phyloP scores from a whole-genome alignment of 2,888 invertebrate genomes.

The Agrotis puta region DNA sequence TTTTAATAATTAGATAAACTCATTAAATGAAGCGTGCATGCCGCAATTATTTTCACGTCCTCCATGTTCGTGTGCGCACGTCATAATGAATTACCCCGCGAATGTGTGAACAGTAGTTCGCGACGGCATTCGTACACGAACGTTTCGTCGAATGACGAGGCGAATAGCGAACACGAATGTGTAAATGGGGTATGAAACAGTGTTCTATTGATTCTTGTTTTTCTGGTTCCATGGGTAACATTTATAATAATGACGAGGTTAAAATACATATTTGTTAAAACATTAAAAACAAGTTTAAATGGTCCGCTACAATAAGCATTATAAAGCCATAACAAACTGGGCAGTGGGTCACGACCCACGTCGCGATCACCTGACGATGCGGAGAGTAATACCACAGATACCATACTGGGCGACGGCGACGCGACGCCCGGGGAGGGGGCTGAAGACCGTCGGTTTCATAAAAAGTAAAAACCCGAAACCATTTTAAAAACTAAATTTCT shows the following conservation, averaged over 20 bases:
- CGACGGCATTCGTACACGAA: no score
- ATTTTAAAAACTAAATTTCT: no score
- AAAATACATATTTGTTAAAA: not conserved
- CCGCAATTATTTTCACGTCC: no score
- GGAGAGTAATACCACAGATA: no score
- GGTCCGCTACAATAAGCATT: slow-evolving; percentile 12
- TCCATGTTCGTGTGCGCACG: no score
- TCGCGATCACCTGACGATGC: slow-evolving; percentile 66
- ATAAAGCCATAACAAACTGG: slow-evolving; percentile 36
- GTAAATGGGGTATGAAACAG: slow-evolving; percentile 74
- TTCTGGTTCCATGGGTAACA: slow-evolving; percentile 19
- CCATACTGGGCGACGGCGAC: slow-evolving; percentile 5
- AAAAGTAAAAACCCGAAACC: no score
- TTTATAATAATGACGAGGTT: not conserved
- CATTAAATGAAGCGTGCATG: no score
- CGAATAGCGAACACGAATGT: no score
- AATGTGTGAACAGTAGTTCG: no score
- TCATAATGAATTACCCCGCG: no score
- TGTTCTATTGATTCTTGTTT: slow-evolving; percentile 72
- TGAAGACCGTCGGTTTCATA: slow-evolving; percentile 21
- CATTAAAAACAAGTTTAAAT: slow-evolving; percentile 1
- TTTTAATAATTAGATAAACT: no score
- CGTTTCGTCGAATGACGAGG: no score
- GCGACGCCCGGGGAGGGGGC: slow-evolving; percentile 11
- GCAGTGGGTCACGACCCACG: slow-evolving; percentile 57